phyloP scores from a whole-genome alignment of 2,113 vertebrate species.

The Leiothrix lutea region DNA sequence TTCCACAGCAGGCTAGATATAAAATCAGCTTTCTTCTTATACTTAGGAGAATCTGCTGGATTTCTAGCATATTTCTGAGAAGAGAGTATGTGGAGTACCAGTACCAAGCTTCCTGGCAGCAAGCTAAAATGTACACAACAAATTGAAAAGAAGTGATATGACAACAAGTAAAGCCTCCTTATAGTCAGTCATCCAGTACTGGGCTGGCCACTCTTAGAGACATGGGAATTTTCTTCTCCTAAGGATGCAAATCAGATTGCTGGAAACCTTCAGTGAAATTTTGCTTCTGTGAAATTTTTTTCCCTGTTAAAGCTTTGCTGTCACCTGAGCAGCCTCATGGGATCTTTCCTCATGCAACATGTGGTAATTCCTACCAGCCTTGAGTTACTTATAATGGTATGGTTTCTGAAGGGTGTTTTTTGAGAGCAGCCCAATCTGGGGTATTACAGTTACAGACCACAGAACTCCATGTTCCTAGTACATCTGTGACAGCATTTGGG shows the following conservation, averaged over 20 bases:
- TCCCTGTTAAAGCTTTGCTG: neutral
- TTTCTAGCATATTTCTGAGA: neutral
- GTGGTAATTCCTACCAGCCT: neutral
- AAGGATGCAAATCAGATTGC: neutral
- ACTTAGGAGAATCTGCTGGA: neutral
- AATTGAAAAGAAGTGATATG: neutral
- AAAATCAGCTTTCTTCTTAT: neutral
- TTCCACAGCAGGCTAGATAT: neutral
- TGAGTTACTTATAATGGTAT: neutral
- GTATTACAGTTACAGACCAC: neutral
- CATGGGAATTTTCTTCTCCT: neutral
- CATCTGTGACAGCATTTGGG: conserved; percentile 58
- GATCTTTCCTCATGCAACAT: neutral
- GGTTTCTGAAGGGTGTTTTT: neutral
- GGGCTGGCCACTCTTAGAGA: neutral
- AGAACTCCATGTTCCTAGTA: conserved; percentile 50
- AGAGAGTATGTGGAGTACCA: neutral
- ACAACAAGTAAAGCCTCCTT: neutral
- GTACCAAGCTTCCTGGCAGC: neutral
- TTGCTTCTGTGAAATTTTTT: neutral
- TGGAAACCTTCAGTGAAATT: neutral
- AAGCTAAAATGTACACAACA: neutral
- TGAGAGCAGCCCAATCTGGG: neutral
- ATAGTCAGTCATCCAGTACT: neutral
- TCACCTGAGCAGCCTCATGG: neutral